phyloP scores from a whole-genome alignment of 1,140 invertebrate genomes.

The Drosophila subobscura region DNA sequence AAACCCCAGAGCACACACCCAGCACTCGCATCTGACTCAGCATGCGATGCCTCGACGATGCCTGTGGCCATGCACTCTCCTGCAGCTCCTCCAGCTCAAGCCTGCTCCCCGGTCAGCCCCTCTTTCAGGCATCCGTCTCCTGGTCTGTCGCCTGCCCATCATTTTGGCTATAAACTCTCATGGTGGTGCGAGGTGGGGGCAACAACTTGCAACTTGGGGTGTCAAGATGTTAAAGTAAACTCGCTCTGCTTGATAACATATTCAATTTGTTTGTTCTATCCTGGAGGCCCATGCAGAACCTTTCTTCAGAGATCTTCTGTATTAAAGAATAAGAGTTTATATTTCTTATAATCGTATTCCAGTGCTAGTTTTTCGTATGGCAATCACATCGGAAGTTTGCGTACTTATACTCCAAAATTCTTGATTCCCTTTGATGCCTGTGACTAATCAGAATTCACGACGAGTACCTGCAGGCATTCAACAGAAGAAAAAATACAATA shows the following conservation, averaged over 20 bases:
- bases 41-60: conserved; percentile 51
- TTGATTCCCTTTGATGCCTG: conserved; percentile 12
- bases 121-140: conserved; percentile 1
- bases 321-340: too few species aligned
- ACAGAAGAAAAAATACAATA: conserved; percentile 23
- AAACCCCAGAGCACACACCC: conserved; percentile 12
- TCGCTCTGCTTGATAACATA: not conserved
- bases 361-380: too few species aligned
- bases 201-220: conserved; percentile 4
- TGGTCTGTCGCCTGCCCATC: conserved; percentile 33
- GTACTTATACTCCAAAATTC: not conserved
- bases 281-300: too few species aligned
- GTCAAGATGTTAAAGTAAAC: conserved; percentile 8
- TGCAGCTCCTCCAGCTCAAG: conserved; percentile 2
- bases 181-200: not conserved
- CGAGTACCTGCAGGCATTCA: conserved; percentile 31
- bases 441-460: conserved; percentile 56
- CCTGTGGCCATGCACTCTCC: conserved; percentile 43
- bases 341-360: too few species aligned
- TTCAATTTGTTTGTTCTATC: not conserved
- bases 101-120: conserved; percentile 7
- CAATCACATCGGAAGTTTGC: not conserved
- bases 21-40: conserved; percentile 50
- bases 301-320: too few species aligned
- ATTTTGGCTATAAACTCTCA: conserved; percentile 39